Evolutionary conservation across 2,113 vertebrate genomes (phyloP), one percentile per base, ranked within the genome.

Genomic region (Dasyornis broadbenti): DNA sequence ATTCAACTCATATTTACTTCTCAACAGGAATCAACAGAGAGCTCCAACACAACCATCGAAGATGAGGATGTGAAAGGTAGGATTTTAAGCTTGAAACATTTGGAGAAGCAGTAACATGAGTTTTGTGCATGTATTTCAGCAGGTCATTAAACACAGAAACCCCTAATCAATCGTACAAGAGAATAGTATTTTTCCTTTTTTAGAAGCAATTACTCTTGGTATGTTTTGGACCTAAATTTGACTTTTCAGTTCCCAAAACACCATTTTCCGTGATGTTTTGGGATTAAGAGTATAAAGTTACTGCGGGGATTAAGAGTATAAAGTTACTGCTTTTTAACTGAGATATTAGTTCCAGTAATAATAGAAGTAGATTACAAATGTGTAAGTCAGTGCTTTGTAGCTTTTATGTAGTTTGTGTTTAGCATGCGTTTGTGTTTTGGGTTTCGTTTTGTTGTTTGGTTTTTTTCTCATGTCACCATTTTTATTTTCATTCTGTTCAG

Each of bases 21-120:
- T 94, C 76, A n/a, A 94, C 98, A 99, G 99, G 99, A 99, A 87
- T 99, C 99, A 70, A 99, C 99, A 7, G 99, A 99, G 97, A 99
- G 99, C 49, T 97, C 98, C 92, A 99, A 99, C 96, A 99, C 99
- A 11, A 99, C 99, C 86, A 99, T 99, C 26, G 99, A 99, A 88
- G 99, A 99, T 37, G 99, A 99, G 97, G 99, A 99, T 73, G 98
- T 99, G 80, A 99, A 99, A 99, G 99, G 99, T 99, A 99, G 10
- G 97, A 72, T 79, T 88, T 92, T 66, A 68, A 50, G 8, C 60
- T 71, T 35, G 52, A 42, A 75, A 52, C 28, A 3, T 78, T n/a
- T 30, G 52, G 37, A 88, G 27, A 60, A 64, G 52, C 71, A 50
- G 3, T 33, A 71, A 19, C 33, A 4, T 57, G 31, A 81, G 45